A percentile compares a stretch with the other conserved stretches of the same genome.
These are phyloP conservation scores for Dolichotis patagonum DNA, from an alignment of 2,113 vertebrate species.

Conservation along the genomic window DNA sequence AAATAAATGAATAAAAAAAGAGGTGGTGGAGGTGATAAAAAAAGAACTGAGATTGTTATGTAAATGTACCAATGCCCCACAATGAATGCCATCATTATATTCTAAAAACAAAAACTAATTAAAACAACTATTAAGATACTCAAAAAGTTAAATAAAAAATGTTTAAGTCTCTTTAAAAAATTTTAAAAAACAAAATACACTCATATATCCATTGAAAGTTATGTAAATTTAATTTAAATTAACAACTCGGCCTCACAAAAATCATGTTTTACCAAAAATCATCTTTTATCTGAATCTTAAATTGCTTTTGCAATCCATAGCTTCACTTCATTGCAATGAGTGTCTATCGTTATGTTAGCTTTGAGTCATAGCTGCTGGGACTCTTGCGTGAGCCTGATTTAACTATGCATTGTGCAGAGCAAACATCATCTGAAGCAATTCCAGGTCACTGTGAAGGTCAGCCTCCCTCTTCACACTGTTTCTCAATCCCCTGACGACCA, in stretches of 20 bases:
- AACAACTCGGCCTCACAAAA: neutral
- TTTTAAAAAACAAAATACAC: too few species aligned
- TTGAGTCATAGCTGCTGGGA: neutral
- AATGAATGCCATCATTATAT: neutral
- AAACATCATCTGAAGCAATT: neutral
- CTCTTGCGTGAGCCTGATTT: neutral
- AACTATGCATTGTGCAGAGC: neutral
- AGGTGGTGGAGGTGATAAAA: neutral
- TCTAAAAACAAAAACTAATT: neutral
- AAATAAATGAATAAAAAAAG: neutral
- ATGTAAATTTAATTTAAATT: neutral
- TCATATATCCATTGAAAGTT: neutral
- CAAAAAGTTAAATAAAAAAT: neutral
- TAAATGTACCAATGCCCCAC: neutral
- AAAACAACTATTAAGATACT: neutral
- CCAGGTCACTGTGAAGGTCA: neutral
- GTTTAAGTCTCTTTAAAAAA: too few species aligned
- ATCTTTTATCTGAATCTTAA: neutral
- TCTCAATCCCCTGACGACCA: neutral
- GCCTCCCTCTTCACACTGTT: neutral
- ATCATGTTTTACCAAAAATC: neutral
- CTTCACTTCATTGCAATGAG: neutral
- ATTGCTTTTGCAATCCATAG: neutral
- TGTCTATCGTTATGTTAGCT: neutral
- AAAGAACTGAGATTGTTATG: neutral